Conservation (phyloP, 1,140 invertebrate genomes). For the Drosophila littoralis region DNA sequence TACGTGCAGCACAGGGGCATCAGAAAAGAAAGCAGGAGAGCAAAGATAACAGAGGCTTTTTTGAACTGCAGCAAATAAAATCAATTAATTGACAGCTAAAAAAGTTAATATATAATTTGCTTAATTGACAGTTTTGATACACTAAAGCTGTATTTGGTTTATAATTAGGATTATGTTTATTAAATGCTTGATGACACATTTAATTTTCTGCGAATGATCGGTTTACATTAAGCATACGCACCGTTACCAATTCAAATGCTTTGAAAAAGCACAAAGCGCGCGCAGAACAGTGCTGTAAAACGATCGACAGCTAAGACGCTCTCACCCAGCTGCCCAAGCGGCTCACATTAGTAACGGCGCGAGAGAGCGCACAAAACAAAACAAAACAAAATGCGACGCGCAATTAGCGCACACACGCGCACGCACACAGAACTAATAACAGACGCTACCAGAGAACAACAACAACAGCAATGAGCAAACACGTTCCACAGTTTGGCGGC, state of each 20-base stretch:
- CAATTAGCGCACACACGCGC: slow-evolving; percentile 34
- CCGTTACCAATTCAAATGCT: slow-evolving; percentile 45
- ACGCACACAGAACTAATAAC: slow-evolving; percentile 41
- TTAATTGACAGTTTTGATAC: not conserved
- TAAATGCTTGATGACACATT: slow-evolving; percentile 7
- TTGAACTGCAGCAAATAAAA: slow-evolving; percentile 13
- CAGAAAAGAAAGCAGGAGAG: not conserved
- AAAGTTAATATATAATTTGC: not conserved
- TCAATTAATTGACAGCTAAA: slow-evolving; percentile 47
- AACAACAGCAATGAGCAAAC: slow-evolving; percentile 51
- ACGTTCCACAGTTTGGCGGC: slow-evolving; percentile 59
- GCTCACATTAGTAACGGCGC: slow-evolving; percentile 29
- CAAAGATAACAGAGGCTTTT: not conserved
- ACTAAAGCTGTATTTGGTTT: not conserved
- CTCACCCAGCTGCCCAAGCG: slow-evolving; percentile 43
- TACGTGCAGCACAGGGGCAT: not conserved
- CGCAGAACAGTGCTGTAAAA: slow-evolving; percentile 56
- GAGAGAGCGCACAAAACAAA: slow-evolving; percentile 47
- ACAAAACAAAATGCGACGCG: slow-evolving; percentile 47
- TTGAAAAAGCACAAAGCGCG: slow-evolving; percentile 36
- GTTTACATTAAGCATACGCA: slow-evolving; percentile 59
- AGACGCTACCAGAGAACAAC: slow-evolving; percentile 28
- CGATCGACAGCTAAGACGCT: slow-evolving; percentile 5
- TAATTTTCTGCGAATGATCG: slow-evolving; percentile 5
- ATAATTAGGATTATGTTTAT: not conserved